Evolutionary conservation across 2,797 vertebrate species (phyloP).

Genomic region (Hypotaenidia philippensis): DNA sequence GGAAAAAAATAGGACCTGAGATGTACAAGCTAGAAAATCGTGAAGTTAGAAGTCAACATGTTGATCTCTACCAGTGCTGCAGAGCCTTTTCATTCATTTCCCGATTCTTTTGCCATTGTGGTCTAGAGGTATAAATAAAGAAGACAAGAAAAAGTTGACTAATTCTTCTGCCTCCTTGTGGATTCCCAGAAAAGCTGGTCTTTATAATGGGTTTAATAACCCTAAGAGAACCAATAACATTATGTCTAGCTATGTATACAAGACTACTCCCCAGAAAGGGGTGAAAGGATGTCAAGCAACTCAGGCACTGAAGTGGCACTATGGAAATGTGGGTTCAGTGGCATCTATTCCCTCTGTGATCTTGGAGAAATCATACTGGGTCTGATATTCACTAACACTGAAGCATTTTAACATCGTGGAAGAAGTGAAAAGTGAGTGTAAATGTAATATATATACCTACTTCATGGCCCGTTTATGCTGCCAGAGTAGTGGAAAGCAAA

Average conservation of each 20-base stretch:
- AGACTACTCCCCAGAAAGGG: neutral
- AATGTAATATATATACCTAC: conserved; percentile 62
- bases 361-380: conserved; percentile 19
- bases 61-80: neutral
- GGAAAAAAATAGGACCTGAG: neutral
- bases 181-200: neutral
- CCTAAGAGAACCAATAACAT: neutral
- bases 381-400: conserved; percentile 42
- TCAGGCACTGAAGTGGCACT: neutral
- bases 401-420: conserved; percentile 53
- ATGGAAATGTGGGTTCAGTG: conserved; percentile 32
- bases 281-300: neutral
- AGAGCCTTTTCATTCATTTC: neutral
- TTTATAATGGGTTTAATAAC: neutral
- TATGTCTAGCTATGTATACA: neutral
- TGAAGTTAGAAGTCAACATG: neutral
- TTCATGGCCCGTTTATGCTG: conserved; percentile 65
- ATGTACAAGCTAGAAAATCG: neutral
- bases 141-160: neutral
- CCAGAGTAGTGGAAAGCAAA: conserved; percentile 64
- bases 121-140: neutral
- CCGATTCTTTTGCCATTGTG: neutral
- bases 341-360: neutral
- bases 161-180: neutral
- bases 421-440: conserved; percentile 65